Percentiles rank a stretch among this genome's conserved stretches.
Conservation (phyloP, 2,113 vertebrate genomes). For the Heliornis fulica region DNA sequence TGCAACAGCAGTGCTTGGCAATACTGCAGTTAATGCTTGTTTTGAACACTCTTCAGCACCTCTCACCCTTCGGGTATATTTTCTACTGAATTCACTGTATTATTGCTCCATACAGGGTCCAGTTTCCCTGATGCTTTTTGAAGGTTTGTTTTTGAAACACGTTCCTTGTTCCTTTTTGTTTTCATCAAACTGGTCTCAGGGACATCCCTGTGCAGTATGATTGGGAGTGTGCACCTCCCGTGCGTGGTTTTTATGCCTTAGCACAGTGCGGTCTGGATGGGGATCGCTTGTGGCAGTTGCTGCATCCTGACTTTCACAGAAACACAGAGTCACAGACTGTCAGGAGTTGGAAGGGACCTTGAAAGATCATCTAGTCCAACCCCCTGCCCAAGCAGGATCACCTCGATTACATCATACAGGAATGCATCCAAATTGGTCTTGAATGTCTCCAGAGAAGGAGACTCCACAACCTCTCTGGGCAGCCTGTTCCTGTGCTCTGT, state of each 20-base stretch:
- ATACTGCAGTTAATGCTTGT: not conserved
- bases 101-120: not conserved
- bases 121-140: not conserved
- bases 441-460: too few relatives aligned
- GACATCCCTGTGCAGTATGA: not conserved
- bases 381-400: too few relatives aligned
- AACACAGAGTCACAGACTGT: too few relatives aligned
- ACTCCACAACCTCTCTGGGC: too few relatives aligned
- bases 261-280: rapidly evolving
- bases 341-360: too few relatives aligned
- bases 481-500: too few relatives aligned
- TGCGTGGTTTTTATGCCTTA: not conserved
- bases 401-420: too few relatives aligned
- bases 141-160: not conserved
- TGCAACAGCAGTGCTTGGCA: not conserved
- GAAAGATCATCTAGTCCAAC: too few relatives aligned
- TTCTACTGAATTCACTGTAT: rapidly evolving
- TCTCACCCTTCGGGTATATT: not conserved
- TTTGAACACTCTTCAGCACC: not conserved
- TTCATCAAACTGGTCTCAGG: not conserved
- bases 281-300: not conserved
- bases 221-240: rapidly evolving
- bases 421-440: too few relatives aligned
- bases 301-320: not conserved
- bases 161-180: not conserved